Base-by-base conservation (phyloP, 2,113 vertebrate species). In the Stegostoma tigrinum region DNA sequence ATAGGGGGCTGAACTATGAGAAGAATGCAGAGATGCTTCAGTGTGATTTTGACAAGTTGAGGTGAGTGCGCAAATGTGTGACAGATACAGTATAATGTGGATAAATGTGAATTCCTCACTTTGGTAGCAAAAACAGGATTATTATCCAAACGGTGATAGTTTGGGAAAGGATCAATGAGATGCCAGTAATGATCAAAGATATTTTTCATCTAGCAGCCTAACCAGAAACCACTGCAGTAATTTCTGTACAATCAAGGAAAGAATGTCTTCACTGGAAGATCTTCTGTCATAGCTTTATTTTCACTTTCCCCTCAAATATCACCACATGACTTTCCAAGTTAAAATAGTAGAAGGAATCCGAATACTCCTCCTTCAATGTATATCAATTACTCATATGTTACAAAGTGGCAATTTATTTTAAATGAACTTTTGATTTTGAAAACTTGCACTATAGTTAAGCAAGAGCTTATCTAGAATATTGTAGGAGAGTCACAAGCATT, bases 381-480 rank as follows among this genome's bases (percentile, higher is more conserved):
- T 34, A 34, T 2, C 55, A 55, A 89, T 55, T 30, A 55, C 24
- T 2, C 55, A 55, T 24, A 48, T 14, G 48, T 24, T 21, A 52
- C n/a, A 38, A 38, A 52, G 85, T 52, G 85, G 8, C 7, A 89
- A 55, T 89, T 89, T 30, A 14, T 24, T 55, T 27, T 27, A 89
- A 55, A 89, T 2, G 7, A 55, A 10, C 2, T 15, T 89, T 89
- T 89, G 27, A 89, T 52, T 52, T 55, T 61, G 27, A 61, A 48
- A 87, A 48, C 85, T 52, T 87, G 45, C 89, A 91, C n/a, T 91
- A 34, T 34, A 91, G n/a, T 91, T 64, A 91, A 91, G 34, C 5
- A 61, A 90, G 87, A 0, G 61, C 5, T 90, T 64, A 14, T 91
- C 64, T 91, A 34, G 64, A 34, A 66, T 4, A 91, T 64, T 64